phyloP scores from a whole-genome alignment of 2,113 vertebrate species.

The Tricholaema leucomelas region DNA sequence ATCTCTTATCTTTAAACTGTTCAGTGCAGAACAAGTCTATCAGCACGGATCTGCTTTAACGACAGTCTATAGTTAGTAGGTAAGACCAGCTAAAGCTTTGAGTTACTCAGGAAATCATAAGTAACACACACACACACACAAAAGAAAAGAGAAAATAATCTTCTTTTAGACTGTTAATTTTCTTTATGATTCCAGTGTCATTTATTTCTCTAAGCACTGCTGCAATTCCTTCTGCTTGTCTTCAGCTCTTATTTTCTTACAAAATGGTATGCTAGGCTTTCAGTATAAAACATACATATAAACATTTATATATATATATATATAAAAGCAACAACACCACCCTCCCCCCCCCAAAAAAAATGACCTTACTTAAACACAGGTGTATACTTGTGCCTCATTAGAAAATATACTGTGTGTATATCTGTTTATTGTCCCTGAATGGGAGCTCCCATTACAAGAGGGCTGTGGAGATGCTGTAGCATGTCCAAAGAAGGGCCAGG shows the following conservation, averaged over 20 bases:
- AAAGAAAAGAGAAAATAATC: constrained; percentile 9
- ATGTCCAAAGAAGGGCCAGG: no score
- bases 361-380: neutral
- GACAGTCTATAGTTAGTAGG: constrained; percentile 44
- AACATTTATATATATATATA: constrained; percentile 53
- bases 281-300: constrained; percentile 66
- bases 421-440: constrained; percentile 23
- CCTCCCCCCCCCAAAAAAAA: neutral
- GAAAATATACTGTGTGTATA: neutral
- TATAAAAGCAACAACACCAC: neutral
- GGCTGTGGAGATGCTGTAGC: no score
- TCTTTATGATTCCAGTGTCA: constrained; percentile 9
- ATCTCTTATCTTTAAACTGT: neutral
- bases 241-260: constrained; percentile 46
- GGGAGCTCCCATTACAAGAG: no score
- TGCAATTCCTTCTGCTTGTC: neutral
- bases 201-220: constrained; percentile 33
- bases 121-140: constrained; percentile 12
- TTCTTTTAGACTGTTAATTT: neutral
- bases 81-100: constrained; percentile 39
- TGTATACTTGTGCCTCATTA: neutral
- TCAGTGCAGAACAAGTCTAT: neutral
- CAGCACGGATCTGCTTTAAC: neutral
- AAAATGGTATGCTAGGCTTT: constrained; percentile 57
- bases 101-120: constrained; percentile 42